Evolutionary conservation across 1,140 invertebrate genomes (phyloP).

Genomic region (Euura lappo): DNA sequence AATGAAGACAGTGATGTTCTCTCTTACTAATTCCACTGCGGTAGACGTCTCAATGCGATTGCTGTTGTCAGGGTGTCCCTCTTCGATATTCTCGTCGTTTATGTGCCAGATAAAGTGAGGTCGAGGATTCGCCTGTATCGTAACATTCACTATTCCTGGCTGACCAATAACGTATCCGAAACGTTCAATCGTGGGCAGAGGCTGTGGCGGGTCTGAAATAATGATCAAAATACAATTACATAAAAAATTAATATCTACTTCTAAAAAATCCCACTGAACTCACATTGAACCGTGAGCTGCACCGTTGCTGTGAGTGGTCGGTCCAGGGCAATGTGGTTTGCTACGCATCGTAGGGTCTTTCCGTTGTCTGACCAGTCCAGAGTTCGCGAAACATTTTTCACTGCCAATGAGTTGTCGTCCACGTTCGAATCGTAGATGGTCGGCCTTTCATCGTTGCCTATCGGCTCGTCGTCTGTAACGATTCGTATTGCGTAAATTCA

Average conservation of each 20-base stretch:
- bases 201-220: conserved; percentile 66
- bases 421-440: conserved; percentile 53
- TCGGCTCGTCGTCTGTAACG: conserved; percentile 64
- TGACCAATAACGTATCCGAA: conserved; percentile 76
- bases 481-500: conserved; percentile 21
- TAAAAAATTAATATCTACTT: background rate
- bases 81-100: conserved; percentile 62
- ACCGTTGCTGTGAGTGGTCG: conserved; percentile 54
- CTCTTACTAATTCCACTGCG: conserved; percentile 61
- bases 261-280: conserved; percentile 41
- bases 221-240: background rate
- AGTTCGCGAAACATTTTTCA: conserved; percentile 68
- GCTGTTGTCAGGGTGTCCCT: conserved; percentile 59
- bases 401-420: conserved; percentile 53
- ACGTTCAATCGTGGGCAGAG: conserved; percentile 62
- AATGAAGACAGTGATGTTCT: conserved; percentile 15
- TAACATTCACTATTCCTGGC: conserved; percentile 71
- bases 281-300: conserved; percentile 69
- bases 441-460: conserved; percentile 64
- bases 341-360: conserved; percentile 68
- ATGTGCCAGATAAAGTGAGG: conserved; percentile 72
- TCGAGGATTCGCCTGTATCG: conserved; percentile 71
- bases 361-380: conserved; percentile 70
- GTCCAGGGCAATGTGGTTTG: conserved; percentile 67
- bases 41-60: conserved; percentile 60